Evolutionary conservation across 2,113 vertebrate species (phyloP).

Genomic region (Hemiprocne comata): DNA sequence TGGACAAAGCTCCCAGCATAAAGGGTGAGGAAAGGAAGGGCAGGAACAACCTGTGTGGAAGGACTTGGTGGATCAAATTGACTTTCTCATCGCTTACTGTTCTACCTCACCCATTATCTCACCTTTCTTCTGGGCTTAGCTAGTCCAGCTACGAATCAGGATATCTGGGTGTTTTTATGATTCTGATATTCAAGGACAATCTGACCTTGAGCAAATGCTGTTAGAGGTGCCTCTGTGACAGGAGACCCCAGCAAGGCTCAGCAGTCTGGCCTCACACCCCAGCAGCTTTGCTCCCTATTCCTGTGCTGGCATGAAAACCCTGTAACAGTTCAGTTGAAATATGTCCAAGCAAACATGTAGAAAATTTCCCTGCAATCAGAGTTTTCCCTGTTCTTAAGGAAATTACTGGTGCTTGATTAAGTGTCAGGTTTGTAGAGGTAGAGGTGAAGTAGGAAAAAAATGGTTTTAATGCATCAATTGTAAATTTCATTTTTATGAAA

Average conservation of each 20-base stretch:
- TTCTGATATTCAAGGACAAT: background rate
- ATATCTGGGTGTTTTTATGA: background rate
- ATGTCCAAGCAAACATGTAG: background rate
- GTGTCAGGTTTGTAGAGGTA: background rate
- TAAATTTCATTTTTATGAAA: background rate
- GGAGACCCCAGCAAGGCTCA: background rate
- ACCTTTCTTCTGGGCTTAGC: background rate
- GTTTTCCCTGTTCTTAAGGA: background rate
- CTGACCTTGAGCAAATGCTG: background rate
- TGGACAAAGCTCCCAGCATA: background rate
- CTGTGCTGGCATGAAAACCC: background rate
- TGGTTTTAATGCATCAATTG: background rate
- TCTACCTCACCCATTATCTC: background rate
- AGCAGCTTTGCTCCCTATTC: background rate
- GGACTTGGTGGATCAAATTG: background rate
- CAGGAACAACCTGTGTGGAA: background rate
- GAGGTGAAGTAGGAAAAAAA: background rate
- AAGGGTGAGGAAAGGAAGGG: background rate
- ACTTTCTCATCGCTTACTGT: background rate
- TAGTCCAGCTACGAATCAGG: background rate
- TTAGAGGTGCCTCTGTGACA: background rate
- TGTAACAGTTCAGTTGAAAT: background rate
- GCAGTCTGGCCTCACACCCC: background rate
- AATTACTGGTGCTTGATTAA: background rate
- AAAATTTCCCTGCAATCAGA: background rate